A percentile compares a stretch with the other conserved stretches of the same genome.
phyloP scores from a whole-genome alignment of 2,888 invertebrate genomes.

The Apodemia hepburni region DNA sequence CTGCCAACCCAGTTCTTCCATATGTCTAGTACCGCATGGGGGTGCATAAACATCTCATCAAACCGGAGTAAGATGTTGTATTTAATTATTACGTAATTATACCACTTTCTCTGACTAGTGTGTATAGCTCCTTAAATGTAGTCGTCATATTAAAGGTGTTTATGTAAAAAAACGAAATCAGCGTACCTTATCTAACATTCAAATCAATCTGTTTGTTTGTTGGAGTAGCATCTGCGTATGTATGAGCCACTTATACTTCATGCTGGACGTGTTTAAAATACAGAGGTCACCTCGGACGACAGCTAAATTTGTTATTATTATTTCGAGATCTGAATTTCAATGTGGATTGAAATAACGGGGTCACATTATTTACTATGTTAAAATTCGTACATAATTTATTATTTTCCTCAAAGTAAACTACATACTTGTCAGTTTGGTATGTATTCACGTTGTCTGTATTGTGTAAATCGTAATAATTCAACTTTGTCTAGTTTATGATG shows the following conservation, averaged over 20 bases:
- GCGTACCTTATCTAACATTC: slow-evolving; percentile 63
- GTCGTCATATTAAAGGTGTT: slow-evolving; percentile 43
- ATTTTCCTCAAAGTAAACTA: slow-evolving; percentile 30
- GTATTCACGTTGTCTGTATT: no score
- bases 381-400: slow-evolving; percentile 57
- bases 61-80: no score
- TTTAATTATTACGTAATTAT: not conserved
- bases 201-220: slow-evolving; percentile 69
- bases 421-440: not conserved
- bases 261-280: slow-evolving; percentile 49
- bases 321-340: slow-evolving; percentile 72
- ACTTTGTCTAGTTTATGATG: no score
- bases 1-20: no score
- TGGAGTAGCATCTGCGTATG: slow-evolving; percentile 65
- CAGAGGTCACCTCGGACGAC: slow-evolving; percentile 66
- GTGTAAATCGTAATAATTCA: no score
- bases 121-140: slow-evolving; percentile 20
- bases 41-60: no score
- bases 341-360: slow-evolving; percentile 68
- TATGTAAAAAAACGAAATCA: slow-evolving; percentile 60
- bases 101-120: not conserved
- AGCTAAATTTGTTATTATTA: slow-evolving; percentile 68
- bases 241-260: slow-evolving; percentile 55
- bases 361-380: slow-evolving; percentile 60
- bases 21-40: no score